phyloP scores from a whole-genome alignment of 2,113 vertebrate species.

The Lepus europaeus region DNA sequence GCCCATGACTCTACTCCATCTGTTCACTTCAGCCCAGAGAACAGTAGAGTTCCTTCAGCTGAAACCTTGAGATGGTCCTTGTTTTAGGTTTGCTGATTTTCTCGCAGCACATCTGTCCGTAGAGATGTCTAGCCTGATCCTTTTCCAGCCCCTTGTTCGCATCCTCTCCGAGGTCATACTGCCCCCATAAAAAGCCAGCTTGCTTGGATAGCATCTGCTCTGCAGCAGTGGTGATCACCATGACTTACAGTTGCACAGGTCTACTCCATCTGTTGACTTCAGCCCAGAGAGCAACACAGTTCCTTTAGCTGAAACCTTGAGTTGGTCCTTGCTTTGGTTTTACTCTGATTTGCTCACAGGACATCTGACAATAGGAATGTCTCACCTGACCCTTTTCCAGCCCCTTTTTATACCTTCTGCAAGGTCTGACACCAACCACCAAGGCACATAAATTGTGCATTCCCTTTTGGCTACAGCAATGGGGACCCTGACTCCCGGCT shows the following conservation, averaged over 20 bases:
- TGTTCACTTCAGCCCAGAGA: neutral
- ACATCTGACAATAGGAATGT: too few relatives aligned
- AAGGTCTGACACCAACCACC: neutral
- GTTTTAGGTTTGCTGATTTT: neutral
- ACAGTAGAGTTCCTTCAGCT: neutral
- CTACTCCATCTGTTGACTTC: neutral
- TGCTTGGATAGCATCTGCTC: neutral
- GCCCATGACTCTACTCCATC: neutral
- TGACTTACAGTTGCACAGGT: too few relatives aligned
- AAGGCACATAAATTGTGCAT: neutral
- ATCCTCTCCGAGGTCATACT: neutral
- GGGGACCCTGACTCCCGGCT: too few relatives aligned
- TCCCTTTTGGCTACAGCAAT: neutral
- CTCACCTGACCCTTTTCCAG: neutral
- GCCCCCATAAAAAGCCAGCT: neutral
- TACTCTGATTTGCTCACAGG: neutral
- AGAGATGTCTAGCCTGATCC: neutral
- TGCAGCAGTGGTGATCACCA: too few relatives aligned
- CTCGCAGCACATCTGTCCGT: neutral
- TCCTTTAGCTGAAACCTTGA: neutral
- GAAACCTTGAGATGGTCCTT: neutral
- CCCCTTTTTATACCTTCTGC: neutral
- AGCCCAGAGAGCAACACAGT: neutral
- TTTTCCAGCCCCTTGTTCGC: neutral
- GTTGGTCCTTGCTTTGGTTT: accelerated